A percentile compares a stretch with the other conserved stretches of the same genome.
These are phyloP conservation scores for Bufo bufo DNA, from an alignment of 2,113 vertebrate species.

Conservation along the genomic window DNA sequence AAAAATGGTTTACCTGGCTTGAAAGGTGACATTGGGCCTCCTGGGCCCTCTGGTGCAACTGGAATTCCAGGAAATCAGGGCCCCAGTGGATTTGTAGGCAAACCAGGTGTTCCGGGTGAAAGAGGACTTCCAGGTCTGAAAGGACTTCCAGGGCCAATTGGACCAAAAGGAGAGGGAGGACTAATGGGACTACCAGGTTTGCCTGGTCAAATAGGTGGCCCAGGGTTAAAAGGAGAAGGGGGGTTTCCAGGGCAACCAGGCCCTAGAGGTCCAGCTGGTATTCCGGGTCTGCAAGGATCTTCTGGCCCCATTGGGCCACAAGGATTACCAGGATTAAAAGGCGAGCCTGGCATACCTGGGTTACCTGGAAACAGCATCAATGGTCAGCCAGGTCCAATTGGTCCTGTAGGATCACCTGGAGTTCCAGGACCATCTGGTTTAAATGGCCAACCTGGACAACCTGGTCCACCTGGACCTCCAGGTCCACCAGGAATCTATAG, in stretches of 20 bases:
- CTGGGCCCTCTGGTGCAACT: slow-evolving; percentile 84
- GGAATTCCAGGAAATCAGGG: slow-evolving; percentile 92
- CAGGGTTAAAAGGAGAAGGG: slow-evolving; percentile 84
- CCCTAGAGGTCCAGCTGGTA: slow-evolving; percentile 87
- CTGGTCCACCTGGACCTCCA: slow-evolving; percentile 80
- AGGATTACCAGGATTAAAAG: slow-evolving; percentile 87
- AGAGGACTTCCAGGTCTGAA: slow-evolving; percentile 84
- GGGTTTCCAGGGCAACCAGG: slow-evolving; percentile 88
- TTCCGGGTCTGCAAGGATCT: slow-evolving; percentile 90
- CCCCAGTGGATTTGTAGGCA: slow-evolving; percentile 80
- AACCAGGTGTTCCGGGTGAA: slow-evolving; percentile 87
- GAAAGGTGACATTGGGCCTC: slow-evolving; percentile 87
- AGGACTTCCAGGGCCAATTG: slow-evolving; percentile 84
- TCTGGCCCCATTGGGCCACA: slow-evolving; percentile 94
- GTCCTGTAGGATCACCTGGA: slow-evolving; percentile 88
- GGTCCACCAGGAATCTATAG: slow-evolving; percentile 75
- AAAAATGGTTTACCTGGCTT: slow-evolving; percentile 86
- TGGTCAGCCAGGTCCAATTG: slow-evolving; percentile 81
- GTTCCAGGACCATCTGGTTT: slow-evolving; percentile 83
- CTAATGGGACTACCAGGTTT: slow-evolving; percentile 86
- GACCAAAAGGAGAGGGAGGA: slow-evolving; percentile 92
- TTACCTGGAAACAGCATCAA: slow-evolving; percentile 81
- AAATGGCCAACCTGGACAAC: slow-evolving; percentile 79
- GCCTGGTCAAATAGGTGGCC: slow-evolving; percentile 78
- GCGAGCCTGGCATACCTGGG: slow-evolving; percentile 86